Evolutionary conservation across 2,888 invertebrate species (phyloP).

Genomic region (Rhyacophila evoluta): DNA sequence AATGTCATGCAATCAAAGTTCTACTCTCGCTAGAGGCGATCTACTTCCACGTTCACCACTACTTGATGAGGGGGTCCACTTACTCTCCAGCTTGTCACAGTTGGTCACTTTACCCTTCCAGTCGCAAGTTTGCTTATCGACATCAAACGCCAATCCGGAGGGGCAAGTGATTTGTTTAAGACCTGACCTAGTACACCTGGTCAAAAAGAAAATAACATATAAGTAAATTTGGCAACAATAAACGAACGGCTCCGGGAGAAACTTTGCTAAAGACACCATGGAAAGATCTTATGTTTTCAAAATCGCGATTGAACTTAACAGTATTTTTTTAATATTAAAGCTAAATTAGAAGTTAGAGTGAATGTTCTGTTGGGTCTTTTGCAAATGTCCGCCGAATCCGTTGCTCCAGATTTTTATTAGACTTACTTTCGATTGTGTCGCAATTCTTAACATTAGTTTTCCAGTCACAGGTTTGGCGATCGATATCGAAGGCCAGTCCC

Average conservation of each 20-base stretch:
- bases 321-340: neutral
- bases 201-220: slow-evolving; percentile 70
- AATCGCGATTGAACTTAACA: neutral
- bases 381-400: slow-evolving; percentile 57
- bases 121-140: slow-evolving; percentile 98
- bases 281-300: neutral
- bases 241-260: slow-evolving; percentile 1
- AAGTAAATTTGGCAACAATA: slow-evolving; percentile 57
- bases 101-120: slow-evolving; percentile 98
- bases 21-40: slow-evolving; percentile 48
- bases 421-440: slow-evolving; percentile 94
- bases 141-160: slow-evolving; percentile 96
- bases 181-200: slow-evolving; percentile 94
- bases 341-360: no score
- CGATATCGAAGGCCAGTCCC: slow-evolving; percentile 93
- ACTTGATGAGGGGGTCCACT: slow-evolving; percentile 67
- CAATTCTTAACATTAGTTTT: slow-evolving; percentile 97
- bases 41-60: slow-evolving; percentile 58
- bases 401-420: slow-evolving; percentile 57
- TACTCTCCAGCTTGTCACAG: slow-evolving; percentile 97
- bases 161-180: slow-evolving; percentile 97
- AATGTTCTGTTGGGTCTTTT: no score
- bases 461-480: slow-evolving; percentile 96
- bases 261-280: neutral
- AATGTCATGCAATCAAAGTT: slow-evolving; percentile 48